Conservation (phyloP, 2,113 vertebrate species). For the Muntiacus reevesi region DNA sequence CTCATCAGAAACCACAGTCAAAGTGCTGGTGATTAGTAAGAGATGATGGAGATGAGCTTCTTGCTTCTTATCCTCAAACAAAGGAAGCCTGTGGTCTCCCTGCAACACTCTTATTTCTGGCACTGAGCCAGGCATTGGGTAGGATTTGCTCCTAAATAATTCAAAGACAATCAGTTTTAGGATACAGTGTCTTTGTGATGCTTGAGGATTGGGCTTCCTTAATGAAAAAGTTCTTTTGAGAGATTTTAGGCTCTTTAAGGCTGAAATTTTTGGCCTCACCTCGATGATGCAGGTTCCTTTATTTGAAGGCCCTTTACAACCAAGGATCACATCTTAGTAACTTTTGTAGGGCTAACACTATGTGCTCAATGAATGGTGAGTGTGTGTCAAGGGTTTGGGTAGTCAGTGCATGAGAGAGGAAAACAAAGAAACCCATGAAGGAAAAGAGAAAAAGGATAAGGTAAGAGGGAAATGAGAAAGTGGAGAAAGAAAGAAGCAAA, state of each 20-base stretch:
- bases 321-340: not conserved
- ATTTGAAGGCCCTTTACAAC: not conserved
- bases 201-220: not conserved
- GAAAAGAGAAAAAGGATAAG: not conserved
- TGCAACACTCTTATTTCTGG: not conserved
- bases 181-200: not conserved
- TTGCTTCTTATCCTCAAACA: not conserved
- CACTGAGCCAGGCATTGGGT: not conserved
- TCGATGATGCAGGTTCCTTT: not conserved
- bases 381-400: not conserved
- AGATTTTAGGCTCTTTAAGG: not conserved
- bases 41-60: not conserved
- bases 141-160: not conserved
- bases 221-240: constrained; percentile 19
- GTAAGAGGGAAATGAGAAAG: not conserved
- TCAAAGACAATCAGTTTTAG: not conserved
- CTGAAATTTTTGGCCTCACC: not conserved
- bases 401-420: not conserved
- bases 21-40: not conserved
- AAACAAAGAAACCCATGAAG: not conserved
- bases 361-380: not conserved
- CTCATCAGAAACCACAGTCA: constrained; percentile 51
- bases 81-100: not conserved
- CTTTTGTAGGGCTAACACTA: not conserved
- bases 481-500: not conserved